A percentile compares a stretch with the other conserved stretches of the same genome.
Conservation (phyloP, 2,797 vertebrate genomes). For the Helarctos malayanus region DNA sequence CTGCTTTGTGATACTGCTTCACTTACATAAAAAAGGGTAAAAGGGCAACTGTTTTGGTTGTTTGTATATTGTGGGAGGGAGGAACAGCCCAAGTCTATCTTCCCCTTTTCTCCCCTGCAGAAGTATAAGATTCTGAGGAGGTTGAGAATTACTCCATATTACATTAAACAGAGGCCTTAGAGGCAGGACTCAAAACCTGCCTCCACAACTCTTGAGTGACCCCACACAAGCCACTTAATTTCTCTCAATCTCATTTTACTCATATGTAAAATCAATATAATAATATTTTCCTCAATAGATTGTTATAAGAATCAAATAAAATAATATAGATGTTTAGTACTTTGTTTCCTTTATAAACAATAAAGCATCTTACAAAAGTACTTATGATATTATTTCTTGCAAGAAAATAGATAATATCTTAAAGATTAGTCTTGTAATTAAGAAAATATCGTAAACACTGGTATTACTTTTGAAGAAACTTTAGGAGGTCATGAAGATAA, state of each 20-base stretch:
- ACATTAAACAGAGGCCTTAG: not conserved
- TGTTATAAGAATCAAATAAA: slow-evolving; percentile 32
- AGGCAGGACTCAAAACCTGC: not conserved
- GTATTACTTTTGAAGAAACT: not conserved
- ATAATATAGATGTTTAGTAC: not conserved
- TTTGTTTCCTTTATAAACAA: slow-evolving; percentile 30
- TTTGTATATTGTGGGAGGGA: not conserved
- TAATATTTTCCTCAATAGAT: slow-evolving; percentile 3
- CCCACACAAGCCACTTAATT: not conserved
- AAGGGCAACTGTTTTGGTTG: not conserved
- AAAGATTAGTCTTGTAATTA: not conserved
- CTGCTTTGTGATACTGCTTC: not conserved
- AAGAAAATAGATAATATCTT: slow-evolving; percentile 24
- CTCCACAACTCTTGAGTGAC: not conserved
- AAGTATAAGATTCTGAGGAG: slow-evolving; percentile 12
- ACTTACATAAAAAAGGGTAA: not conserved
- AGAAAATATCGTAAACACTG: slow-evolving; percentile 38
- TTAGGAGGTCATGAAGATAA: slow-evolving; percentile 14
- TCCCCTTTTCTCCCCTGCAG: not conserved
- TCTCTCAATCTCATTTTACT: slow-evolving; percentile 41
- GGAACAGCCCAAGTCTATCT: not conserved
- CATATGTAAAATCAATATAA: slow-evolving; percentile 25
- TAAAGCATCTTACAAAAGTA: not conserved
- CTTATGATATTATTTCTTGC: not conserved
- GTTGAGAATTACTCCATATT: not conserved